phyloP scores from a whole-genome alignment of 1,140 invertebrate genomes.

The Oscheius sp. region DNA sequence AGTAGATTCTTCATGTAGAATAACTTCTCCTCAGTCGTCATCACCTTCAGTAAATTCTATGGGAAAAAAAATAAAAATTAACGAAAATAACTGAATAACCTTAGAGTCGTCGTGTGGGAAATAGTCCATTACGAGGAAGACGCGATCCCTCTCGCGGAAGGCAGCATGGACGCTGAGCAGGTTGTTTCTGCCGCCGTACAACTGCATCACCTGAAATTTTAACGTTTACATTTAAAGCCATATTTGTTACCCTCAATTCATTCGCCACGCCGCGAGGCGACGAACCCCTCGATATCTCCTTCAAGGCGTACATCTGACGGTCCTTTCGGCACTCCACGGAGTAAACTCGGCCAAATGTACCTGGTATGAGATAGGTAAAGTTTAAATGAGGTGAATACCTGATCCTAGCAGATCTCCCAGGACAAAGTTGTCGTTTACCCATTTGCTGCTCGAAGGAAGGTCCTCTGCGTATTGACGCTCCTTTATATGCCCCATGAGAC shows the following conservation, averaged over 20 bases:
- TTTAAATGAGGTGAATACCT: slow-evolving; percentile 13
- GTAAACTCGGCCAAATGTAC: slow-evolving; percentile 37
- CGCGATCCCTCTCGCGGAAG: slow-evolving; percentile 74
- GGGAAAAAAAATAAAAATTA: slow-evolving; percentile 53
- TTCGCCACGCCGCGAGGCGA: slow-evolving; percentile 29
- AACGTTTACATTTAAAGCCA: not conserved
- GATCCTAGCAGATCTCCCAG: slow-evolving; percentile 33
- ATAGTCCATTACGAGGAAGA: slow-evolving; percentile 86
- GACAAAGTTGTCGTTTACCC: slow-evolving; percentile 30
- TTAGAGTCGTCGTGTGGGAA: slow-evolving; percentile 77
- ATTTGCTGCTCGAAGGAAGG: slow-evolving; percentile 17
- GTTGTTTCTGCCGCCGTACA: slow-evolving; percentile 75
- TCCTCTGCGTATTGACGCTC: slow-evolving; percentile 3
- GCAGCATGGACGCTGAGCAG: slow-evolving; percentile 78
- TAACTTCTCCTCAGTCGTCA: slow-evolving; percentile 71
- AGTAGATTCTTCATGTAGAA: slow-evolving; percentile 80
- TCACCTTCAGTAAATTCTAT: slow-evolving; percentile 71
- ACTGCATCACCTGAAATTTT: slow-evolving; percentile 28
- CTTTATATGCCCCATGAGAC: not conserved
- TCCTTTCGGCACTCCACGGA: slow-evolving; percentile 21
- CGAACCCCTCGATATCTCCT: slow-evolving; percentile 23
- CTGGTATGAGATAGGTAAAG: slow-evolving; percentile 28
- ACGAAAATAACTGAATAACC: slow-evolving; percentile 57
- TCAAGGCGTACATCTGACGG: slow-evolving; percentile 28
- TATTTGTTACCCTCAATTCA: slow-evolving; percentile 40